phyloP scores from a whole-genome alignment of 2,797 vertebrate genomes.

The Macrochelys suwanniensis region DNA sequence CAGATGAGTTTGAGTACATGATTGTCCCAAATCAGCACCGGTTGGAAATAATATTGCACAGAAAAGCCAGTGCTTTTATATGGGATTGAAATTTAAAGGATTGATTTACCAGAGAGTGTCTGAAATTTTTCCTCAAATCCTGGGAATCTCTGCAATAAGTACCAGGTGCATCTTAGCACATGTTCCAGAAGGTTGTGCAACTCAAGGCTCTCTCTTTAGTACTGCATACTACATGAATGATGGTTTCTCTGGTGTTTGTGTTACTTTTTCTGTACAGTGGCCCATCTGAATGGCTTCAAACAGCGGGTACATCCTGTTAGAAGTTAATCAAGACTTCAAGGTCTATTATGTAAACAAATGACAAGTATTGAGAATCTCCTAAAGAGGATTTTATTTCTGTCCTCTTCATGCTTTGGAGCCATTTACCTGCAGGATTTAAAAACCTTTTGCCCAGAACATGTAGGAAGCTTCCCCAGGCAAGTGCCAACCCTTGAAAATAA shows the following conservation, averaged over 20 bases:
- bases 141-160: neutral
- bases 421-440: neutral
- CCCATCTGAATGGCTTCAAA: neutral
- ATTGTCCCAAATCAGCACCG: neutral
- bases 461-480: neutral
- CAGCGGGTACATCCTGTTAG: neutral
- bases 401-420: neutral
- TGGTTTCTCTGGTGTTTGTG: neutral
- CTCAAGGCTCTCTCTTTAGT: neutral
- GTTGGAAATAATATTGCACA: neutral
- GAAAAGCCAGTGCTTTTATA: neutral
- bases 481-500: neutral
- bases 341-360: neutral
- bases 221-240: neutral
- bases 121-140: neutral
- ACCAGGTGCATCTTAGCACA: neutral
- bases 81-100: neutral
- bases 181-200: neutral
- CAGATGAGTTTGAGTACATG: no score
- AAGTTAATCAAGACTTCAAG: neutral
- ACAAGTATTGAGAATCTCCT: neutral
- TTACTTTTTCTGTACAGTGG: neutral
- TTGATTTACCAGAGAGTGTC: neutral
- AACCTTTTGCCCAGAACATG: neutral
- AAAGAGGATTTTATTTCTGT: neutral